Base-by-base conservation (phyloP, 2,113 vertebrate genomes). In the Anthoscopus minutus region DNA sequence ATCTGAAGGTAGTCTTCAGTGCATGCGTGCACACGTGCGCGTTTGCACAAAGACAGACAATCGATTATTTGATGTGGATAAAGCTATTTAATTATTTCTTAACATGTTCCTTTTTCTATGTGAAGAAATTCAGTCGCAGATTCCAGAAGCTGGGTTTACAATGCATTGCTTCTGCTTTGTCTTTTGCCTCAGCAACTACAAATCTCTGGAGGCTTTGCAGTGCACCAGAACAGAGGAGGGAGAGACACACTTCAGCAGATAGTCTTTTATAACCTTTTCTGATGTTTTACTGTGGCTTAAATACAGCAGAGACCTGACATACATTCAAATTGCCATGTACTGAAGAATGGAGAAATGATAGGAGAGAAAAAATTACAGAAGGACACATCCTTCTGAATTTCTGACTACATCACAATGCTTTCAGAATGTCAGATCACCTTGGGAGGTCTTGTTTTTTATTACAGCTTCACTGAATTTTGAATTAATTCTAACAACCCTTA, bases 11-110 rank as follows among this genome's bases (percentile, higher is more conserved):
- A 62, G 33, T 24, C 12, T 72, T 69, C 25, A n/a, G 24, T 48
- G 42, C 5, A 3, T 4, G 8, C 4, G 13, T 11, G 27, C 4
- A 30, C 48, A 54, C 0, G 2, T 18, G 6, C 1, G 0, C 2
- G 5, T 6, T 2, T 5, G 15, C 13, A n/a, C 40, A 58, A 69
- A 80, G 37, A 72, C 0, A 83, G 20, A 37, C 8, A 77, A 62
- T 19, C 7, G 51, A 42, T 47, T 62, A 61, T 30, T 38, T 54
- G 13, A 56, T 33, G 35, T 25, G 4, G 14, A 44, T 78, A 69
- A 86, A 74, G 15, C n/a, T 81, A 76, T 2, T 25, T 4, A 65
- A 62, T 77, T 35, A 37, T 48, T 70, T 86, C 45, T 64, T 7
- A 44, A 38, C 11, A 1, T 25, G 16, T 4, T 51, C 73, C 33